A percentile compares a stretch with the other conserved stretches of the same genome.
Evolutionary conservation across 2,888 invertebrate genomes (phyloP).

Genomic region (Muschampia plurimacula): DNA sequence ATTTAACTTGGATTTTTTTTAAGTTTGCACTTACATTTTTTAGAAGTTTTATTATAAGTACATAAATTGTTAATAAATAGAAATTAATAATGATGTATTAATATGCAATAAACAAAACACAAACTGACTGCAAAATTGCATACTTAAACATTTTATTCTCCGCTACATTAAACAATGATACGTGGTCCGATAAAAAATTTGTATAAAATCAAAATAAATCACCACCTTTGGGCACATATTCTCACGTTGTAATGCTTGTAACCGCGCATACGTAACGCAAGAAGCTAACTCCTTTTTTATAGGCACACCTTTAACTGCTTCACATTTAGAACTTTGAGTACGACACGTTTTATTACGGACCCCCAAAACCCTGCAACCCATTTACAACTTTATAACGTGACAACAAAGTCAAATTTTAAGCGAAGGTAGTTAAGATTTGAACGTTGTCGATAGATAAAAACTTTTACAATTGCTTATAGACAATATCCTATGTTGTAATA

Average conservation of each 20-base stretch:
- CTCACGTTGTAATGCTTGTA: constrained; percentile 61
- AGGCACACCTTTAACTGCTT: constrained; percentile 78
- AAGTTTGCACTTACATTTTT: no score
- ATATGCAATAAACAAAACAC: no score
- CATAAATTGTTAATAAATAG: no score
- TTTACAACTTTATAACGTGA: constrained; percentile 46
- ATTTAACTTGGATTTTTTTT: no score
- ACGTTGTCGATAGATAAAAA: constrained; percentile 77
- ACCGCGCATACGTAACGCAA: constrained; percentile 72
- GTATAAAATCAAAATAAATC: constrained; percentile 57
- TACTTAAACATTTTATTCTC: background rate
- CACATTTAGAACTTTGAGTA: constrained; percentile 79
- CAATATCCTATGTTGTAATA: constrained; percentile 49
- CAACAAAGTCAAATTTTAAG: constrained; percentile 52
- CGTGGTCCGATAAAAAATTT: constrained; percentile 38
- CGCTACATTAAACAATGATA: constrained; percentile 24
- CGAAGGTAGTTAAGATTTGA: constrained; percentile 53
- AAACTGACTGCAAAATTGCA: background rate
- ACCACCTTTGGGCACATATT: constrained; percentile 64
- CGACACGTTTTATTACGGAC: constrained; percentile 71
- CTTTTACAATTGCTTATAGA: constrained; percentile 63
- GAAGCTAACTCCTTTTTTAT: constrained; percentile 84
- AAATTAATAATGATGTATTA: no score
- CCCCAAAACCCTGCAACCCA: constrained; percentile 32
- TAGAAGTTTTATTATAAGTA: no score